Conservation (phyloP, 2,888 invertebrate species). For the Leptinotarsa juncta region DNA sequence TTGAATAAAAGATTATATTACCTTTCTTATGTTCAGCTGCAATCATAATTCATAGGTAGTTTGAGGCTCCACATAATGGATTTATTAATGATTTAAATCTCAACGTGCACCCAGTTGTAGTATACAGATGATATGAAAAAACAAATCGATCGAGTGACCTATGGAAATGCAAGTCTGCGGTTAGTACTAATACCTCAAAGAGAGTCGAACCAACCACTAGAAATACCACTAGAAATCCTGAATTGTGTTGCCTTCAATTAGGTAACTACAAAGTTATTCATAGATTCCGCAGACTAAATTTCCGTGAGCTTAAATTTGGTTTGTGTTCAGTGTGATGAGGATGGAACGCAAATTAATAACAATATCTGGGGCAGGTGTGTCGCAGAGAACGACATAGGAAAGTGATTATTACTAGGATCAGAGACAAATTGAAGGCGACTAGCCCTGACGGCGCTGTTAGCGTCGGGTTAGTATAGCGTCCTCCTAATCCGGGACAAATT, state of each 20-base stretch:
- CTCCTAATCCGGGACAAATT: constrained; percentile 63
- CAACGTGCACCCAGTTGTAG: no score
- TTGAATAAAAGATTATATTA: no score
- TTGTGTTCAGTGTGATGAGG: constrained; percentile 5
- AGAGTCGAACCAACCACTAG: no score
- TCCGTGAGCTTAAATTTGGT: background rate
- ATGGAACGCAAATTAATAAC: constrained; percentile 15
- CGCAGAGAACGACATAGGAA: constrained; percentile 38
- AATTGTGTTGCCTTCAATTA: background rate
- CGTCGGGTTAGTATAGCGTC: constrained; percentile 46
- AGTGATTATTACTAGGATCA: constrained; percentile 62
- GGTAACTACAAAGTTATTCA: constrained; percentile 7
- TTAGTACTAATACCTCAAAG: no score
- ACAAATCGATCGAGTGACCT: no score
- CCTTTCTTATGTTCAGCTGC: no score
- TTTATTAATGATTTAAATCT: no score
- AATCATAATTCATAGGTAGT: no score
- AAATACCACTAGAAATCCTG: no score
- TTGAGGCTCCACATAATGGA: no score
- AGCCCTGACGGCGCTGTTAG: constrained; percentile 40
- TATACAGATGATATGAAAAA: no score
- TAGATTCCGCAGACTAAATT: background rate
- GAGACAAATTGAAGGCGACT: constrained; percentile 59
- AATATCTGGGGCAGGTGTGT: constrained; percentile 2
- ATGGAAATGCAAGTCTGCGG: no score